Conservation (phyloP, 2,113 vertebrate genomes). For the Etheostoma spectabile region DNA sequence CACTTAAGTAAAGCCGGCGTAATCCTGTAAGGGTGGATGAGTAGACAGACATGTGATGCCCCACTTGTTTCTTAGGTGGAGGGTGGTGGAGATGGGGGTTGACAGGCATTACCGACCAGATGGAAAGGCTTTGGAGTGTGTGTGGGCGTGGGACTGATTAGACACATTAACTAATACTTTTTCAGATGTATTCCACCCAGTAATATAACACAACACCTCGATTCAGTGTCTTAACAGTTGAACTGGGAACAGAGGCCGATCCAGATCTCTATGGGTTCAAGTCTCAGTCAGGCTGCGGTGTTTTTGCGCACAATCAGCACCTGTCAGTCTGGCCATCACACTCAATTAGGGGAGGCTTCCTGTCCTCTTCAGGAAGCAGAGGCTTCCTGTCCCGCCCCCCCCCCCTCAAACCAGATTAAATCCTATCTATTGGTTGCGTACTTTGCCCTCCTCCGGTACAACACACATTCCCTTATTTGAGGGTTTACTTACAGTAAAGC, state of each 20-base stretch:
- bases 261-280: background rate
- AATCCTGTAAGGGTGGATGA: constrained; percentile 85
- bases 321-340: constrained; percentile 60
- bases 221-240: background rate
- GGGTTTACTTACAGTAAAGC: background rate
- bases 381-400: constrained; percentile 32
- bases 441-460: constrained; percentile 55
- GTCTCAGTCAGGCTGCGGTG: background rate
- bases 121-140: constrained; percentile 73
- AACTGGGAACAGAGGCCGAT: background rate
- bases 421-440: constrained; percentile 34
- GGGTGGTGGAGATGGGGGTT: constrained; percentile 43
- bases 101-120: constrained; percentile 71
- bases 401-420: constrained; percentile 70
- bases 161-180: background rate
- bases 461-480: background rate
- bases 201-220: background rate
- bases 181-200: background rate
- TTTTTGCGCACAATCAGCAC: constrained; percentile 45
- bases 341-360: constrained; percentile 79
- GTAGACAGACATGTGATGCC: constrained; percentile 80
- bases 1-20: constrained; percentile 81
- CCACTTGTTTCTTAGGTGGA: constrained; percentile 77
- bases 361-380: constrained; percentile 34
- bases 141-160: constrained; percentile 56